Evolutionary conservation across 2,888 invertebrate genomes (phyloP), one percentile per base, ranked within the genome.

Genomic region (Brenthis ino): DNA sequence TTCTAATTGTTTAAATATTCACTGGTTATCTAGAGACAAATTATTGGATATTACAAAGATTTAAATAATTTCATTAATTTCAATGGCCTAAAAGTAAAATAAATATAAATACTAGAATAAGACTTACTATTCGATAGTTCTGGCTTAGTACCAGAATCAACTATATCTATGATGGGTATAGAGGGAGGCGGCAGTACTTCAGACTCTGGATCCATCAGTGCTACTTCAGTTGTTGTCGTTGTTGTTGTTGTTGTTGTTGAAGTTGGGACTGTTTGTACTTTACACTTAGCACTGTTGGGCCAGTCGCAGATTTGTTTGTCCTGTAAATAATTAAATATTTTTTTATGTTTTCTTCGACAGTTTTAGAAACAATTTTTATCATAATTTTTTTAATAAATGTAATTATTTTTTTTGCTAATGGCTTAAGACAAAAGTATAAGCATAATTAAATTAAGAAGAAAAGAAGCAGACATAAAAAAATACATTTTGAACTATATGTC

Each of bases 301-400:
- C 96, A 96, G 79, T 96, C 96, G 76, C 96, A 96, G 64, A 94
- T 94, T 80, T 94, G 94, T 74, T 91, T 89, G 11, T 94, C 94
- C 93, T 95, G 76, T 54, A 81, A 47, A 57, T 6, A 50, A 33
- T 33, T 57, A 13, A 11, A 54, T 20, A 12, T 28, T 14, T 13
- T 28, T 13, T 13, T 54, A 13, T 12, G 2, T 24, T 24, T 13
- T 14, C 12, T 13, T 54, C 4, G 4, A 54, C 13, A 24, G 2
- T 8, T 51, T 54, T 43, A 24, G 6, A n/a, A 28, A 28, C 28
- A 28, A 4, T 28, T 28, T 28, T 28, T 28, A 0, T 28, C 5
- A 28, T 4, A 28, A 28, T 3, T 4, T 28, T 28, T 4, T 28
- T 28, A 28, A 28, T 4, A 58, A 57, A 37, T 8, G 6, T 8